Conservation (phyloP, 2,113 vertebrate species). For the Nothoprocta perdicaria region DNA sequence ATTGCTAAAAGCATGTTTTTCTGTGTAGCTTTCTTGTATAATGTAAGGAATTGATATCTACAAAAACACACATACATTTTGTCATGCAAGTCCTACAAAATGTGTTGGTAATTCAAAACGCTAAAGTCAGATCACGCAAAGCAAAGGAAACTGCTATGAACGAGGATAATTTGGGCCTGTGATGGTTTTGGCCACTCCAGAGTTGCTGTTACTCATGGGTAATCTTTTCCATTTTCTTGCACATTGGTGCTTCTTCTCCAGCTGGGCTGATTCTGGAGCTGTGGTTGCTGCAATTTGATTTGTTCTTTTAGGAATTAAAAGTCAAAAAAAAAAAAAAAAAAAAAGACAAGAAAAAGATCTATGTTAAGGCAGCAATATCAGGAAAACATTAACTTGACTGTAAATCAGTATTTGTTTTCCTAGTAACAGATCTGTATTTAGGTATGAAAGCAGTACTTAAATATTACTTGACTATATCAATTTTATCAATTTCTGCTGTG, state of each 20-base stretch:
- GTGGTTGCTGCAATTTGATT: background rate
- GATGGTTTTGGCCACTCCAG: background rate
- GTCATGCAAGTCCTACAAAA: background rate
- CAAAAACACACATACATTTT: background rate
- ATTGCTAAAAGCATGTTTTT: background rate
- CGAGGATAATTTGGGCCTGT: background rate
- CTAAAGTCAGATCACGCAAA: background rate
- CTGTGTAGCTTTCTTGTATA: background rate
- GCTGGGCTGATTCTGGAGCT: background rate
- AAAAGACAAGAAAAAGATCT: background rate
- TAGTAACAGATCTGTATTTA: background rate
- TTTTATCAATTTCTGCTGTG: background rate
- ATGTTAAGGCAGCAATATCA: background rate
- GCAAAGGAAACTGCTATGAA: rapidly evolving
- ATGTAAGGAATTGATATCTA: background rate
- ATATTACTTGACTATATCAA: background rate
- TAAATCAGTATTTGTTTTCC: background rate
- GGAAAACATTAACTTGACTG: background rate
- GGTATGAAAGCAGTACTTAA: background rate
- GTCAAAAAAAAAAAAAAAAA: background rate
- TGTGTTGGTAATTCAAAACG: background rate
- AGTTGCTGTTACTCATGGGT: background rate
- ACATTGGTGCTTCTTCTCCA: rapidly evolving
- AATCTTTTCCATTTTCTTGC: background rate
- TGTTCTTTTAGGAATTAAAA: background rate